These are phyloP conservation scores for Andrena cerasifolii DNA, from an alignment of 1,140 invertebrate genomes.

Conservation along the genomic window DNA sequence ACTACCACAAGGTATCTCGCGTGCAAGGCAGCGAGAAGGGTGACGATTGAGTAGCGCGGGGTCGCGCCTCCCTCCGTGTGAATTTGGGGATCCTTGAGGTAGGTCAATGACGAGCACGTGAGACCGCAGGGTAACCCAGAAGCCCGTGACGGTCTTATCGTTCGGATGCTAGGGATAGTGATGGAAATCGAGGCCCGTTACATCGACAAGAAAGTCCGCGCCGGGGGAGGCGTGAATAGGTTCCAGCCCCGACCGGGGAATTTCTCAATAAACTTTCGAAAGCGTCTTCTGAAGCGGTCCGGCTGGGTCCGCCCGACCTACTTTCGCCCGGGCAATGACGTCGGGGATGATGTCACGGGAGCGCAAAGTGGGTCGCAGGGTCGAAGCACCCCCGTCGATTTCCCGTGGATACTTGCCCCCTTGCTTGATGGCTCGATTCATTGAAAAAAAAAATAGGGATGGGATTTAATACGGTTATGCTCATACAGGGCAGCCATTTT, in stretches of 20 bases:
- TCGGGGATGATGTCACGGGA: constrained; percentile 73
- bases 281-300: constrained; percentile 62
- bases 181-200: background rate
- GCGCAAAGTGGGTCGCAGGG: constrained; percentile 70
- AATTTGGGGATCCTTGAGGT: constrained; percentile 5
- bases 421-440: constrained; percentile 61
- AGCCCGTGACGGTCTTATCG: background rate
- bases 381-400: constrained; percentile 69
- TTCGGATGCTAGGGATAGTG: background rate
- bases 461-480: constrained; percentile 53
- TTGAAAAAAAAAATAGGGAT: constrained; percentile 67
- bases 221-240: constrained; percentile 1
- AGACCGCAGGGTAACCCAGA: background rate
- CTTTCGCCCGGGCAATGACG: constrained; percentile 77
- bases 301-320: constrained; percentile 71
- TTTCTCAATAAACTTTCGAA: constrained; percentile 72
- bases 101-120: background rate
- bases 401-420: constrained; percentile 57
- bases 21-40: background rate
- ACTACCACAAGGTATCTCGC: too few species aligned
- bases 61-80: background rate
- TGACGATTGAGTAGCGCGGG: background rate
- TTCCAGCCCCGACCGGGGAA: constrained; percentile 54
- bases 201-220: background rate
- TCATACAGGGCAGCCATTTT: constrained; percentile 11